Base-by-base conservation (phyloP, 2,888 invertebrate species). In the Scotopteryx bipunctaria region DNA sequence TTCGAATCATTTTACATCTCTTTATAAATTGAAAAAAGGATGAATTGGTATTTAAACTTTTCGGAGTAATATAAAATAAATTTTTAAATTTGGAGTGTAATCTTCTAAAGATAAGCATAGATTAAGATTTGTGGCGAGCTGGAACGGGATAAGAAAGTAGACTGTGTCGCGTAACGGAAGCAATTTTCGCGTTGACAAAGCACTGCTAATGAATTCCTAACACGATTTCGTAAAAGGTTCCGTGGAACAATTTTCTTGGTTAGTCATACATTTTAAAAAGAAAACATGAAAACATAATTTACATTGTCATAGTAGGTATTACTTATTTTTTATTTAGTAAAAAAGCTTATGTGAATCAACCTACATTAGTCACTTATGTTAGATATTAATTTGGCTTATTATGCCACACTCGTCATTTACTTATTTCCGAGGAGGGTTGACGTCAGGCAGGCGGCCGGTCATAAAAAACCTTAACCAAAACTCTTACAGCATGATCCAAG, bases 81-180 rank as follows among this genome's bases (percentile, higher is more conserved):
- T 5, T 51, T 59, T 56, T 53, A 50, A 47, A 51, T 59, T 35
- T 54, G 45, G 50, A 54, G 50, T 41, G 48, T 50, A 52, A 50
- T 55, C 25, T 47, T 58, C 45, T 14, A 54, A 51, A 60, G 61
- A 41, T 53, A 52, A 43, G 33, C 44, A 40, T 35, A 58, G 60
- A 64, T 60, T 63, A 66, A 57, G 41, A 54, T 37, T 41, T 48
- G 45, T 25, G 40, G 32, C 42, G 44, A 53, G 48, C 53, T 37
- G 19, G 54, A 57, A 59, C 45, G 49, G 45, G 58, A 62, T 55
- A 60, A 63, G 56, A 58, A 63, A 66, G 59, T 63, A 52, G 58
- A 53, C 55, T 49, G 55, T 51, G 58, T 55, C 63, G 45, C n/a
- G 47, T 56, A 67, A 66, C 69, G 64, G 69, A 15, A 45, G 36